These are phyloP conservation scores for Tinea pellionella DNA, from an alignment of 2,888 invertebrate species.

Conservation along the genomic window DNA sequence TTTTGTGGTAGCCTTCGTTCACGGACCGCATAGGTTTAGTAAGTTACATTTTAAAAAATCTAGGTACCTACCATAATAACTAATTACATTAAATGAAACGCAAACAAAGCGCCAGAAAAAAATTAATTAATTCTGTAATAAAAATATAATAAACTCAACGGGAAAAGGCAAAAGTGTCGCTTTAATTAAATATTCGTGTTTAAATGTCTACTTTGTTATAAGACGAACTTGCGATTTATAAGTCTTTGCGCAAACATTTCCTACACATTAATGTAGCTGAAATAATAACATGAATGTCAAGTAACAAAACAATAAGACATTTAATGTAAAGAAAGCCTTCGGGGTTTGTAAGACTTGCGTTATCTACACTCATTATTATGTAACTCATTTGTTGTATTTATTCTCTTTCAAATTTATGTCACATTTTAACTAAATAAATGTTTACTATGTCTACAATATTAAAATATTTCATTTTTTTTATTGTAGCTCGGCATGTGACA, in stretches of 20 bases:
- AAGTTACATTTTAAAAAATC: too few species aligned
- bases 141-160: background rate
- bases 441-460: background rate
- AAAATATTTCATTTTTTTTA: too few species aligned
- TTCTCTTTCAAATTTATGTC: constrained; percentile 7
- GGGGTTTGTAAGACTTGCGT: background rate
- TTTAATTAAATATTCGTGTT: background rate
- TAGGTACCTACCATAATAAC: too few species aligned
- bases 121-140: background rate
- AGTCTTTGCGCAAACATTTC: background rate
- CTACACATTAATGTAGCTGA: background rate
- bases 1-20: too few species aligned
- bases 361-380: constrained; percentile 13
- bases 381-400: constrained; percentile 6
- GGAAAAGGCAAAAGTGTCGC: background rate
- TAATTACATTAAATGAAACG: background rate
- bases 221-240: background rate
- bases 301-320: constrained; percentile 6
- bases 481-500: too few species aligned
- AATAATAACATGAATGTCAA: background rate
- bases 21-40: too few species aligned
- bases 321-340: constrained; percentile 8
- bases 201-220: background rate
- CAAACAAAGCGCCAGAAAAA: background rate
- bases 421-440: constrained; percentile 4